A percentile compares a stretch with the other conserved stretches of the same genome.
Conservation (phyloP, 2,797 vertebrate species). For the Rhabdomys pumilio region DNA sequence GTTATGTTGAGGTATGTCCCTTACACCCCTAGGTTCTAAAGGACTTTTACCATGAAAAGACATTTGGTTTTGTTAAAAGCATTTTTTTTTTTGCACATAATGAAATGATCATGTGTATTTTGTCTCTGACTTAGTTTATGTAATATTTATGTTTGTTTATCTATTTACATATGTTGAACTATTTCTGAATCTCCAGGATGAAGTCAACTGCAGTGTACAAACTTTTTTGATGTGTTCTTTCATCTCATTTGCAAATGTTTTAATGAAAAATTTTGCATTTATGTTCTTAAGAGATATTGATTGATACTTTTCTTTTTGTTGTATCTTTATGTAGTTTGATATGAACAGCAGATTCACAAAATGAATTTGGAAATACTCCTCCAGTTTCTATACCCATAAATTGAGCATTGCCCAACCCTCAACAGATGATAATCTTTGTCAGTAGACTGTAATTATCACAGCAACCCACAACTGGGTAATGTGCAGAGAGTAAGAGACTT, state of each 20-base stretch:
- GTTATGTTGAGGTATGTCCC: not conserved
- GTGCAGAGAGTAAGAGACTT: not conserved
- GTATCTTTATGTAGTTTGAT: not conserved
- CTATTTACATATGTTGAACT: not conserved
- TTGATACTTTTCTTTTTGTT: not conserved
- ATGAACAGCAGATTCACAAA: not conserved
- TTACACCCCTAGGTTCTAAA: not conserved
- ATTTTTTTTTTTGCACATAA: not conserved
- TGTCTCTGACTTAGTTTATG: not conserved
- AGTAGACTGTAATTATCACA: not conserved
- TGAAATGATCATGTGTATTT: not conserved
- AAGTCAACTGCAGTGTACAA: not conserved
- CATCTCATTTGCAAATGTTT: not conserved
- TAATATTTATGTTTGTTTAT: not conserved
- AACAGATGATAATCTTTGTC: too few relatives aligned
- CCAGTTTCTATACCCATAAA: not conserved
- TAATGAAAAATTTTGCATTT: not conserved
- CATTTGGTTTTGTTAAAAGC: not conserved
- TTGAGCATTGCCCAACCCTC: not conserved
- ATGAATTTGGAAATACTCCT: not conserved
- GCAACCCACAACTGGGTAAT: not conserved
- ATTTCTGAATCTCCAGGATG: not conserved
- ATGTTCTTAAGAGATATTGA: not conserved
- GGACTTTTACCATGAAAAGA: not conserved
- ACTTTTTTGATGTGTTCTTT: not conserved